These are phyloP conservation scores for Alectura lathami DNA, from an alignment of 2,113 vertebrate genomes.

Conservation along the genomic window DNA sequence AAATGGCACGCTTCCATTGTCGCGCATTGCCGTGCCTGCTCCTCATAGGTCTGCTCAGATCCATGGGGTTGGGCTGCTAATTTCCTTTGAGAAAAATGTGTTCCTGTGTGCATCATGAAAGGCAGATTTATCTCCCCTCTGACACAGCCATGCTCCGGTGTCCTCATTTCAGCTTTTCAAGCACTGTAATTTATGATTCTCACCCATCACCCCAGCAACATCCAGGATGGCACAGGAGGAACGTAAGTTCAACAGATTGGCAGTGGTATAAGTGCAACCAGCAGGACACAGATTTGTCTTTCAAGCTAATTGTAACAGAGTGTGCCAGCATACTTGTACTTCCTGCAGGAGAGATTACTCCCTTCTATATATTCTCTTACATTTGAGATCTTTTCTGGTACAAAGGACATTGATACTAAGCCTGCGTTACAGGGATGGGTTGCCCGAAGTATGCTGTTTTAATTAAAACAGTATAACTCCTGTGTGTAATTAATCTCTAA, in stretches of 20 bases:
- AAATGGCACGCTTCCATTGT: accelerated
- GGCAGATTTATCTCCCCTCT: not conserved
- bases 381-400: not conserved
- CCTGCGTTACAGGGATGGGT: not conserved
- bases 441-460: not conserved
- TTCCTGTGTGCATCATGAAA: not conserved
- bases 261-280: not conserved
- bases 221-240: not conserved
- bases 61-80: not conserved
- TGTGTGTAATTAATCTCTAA: conserved; percentile 4
- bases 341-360: not conserved
- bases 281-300: not conserved
- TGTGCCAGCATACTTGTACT: not conserved
- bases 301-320: not conserved
- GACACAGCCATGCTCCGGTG: not conserved
- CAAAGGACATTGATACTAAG: not conserved
- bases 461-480: conserved; percentile 17
- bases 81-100: not conserved
- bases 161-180: not conserved
- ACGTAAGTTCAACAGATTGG: not conserved
- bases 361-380: not conserved
- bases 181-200: not conserved
- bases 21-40: not conserved
- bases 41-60: not conserved
- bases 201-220: not conserved